Evolutionary conservation across 1,140 invertebrate species (phyloP).

Genomic region (Amphibalanus amphitrite): DNA sequence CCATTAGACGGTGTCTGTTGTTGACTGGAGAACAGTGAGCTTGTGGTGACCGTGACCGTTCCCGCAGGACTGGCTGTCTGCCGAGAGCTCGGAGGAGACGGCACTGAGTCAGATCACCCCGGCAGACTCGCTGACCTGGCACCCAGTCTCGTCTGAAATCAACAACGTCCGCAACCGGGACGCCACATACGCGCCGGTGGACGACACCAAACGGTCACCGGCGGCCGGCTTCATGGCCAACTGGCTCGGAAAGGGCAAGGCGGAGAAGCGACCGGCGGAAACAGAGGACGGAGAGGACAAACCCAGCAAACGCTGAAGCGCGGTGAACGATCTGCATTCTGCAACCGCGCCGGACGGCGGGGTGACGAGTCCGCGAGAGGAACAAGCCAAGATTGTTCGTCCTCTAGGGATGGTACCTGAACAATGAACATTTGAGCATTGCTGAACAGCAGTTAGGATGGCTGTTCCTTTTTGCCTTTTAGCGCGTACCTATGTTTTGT

Average conservation of each 20-base stretch:
- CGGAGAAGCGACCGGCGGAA: background rate
- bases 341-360: too few relatives aligned
- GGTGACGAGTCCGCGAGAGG: too few relatives aligned
- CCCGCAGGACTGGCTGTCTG: background rate
- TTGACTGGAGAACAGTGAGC: too few relatives aligned
- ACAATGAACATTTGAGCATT: too few relatives aligned
- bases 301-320: background rate
- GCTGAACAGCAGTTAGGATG: too few relatives aligned
- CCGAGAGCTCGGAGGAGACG: background rate
- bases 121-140: background rate
- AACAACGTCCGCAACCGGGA: background rate
- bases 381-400: too few relatives aligned
- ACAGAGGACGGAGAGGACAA: background rate
- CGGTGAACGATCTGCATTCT: too few relatives aligned
- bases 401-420: too few relatives aligned
- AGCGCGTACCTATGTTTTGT: too few relatives aligned
- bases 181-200: background rate
- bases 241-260: background rate
- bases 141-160: background rate
- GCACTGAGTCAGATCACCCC: background rate
- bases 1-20: too few relatives aligned
- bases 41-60: too few relatives aligned
- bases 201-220: background rate
- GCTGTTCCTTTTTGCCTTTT: too few relatives aligned
- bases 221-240: background rate